phyloP scores from a whole-genome alignment of 2,888 invertebrate species.

The Rapana venosa region DNA sequence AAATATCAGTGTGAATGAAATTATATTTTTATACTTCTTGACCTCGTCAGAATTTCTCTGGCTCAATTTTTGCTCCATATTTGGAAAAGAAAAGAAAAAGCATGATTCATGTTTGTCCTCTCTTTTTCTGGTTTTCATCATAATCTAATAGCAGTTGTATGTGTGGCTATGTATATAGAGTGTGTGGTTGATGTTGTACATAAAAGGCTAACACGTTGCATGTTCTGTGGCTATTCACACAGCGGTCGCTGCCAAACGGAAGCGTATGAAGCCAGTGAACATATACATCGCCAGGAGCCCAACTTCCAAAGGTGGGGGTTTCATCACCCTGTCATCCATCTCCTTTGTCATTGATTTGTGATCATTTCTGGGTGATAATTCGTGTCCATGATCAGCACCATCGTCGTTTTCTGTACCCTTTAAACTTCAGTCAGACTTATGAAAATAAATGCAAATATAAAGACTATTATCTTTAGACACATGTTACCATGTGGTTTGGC shows the following conservation, averaged over 20 bases:
- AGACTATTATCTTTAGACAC: too few relatives aligned
- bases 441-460: too few relatives aligned
- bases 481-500: too few relatives aligned
- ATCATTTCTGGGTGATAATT: not conserved
- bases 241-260: slow-evolving; percentile 94
- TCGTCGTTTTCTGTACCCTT: too few relatives aligned
- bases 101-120: not conserved
- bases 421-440: too few relatives aligned
- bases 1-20: not conserved
- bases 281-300: slow-evolving; percentile 76
- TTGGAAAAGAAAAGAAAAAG: not conserved
- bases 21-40: not conserved
- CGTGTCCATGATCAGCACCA: too few relatives aligned
- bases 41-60: not conserved
- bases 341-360: not conserved
- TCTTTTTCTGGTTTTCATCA: not conserved
- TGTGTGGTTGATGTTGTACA: too few relatives aligned
- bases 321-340: not conserved
- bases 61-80: not conserved
- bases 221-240: slow-evolving; percentile 52
- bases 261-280: slow-evolving; percentile 86
- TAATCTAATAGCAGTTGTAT: not conserved
- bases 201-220: too few relatives aligned
- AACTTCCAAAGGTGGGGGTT: slow-evolving; percentile 70
- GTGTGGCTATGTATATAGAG: too few relatives aligned